phyloP scores from a whole-genome alignment of 2,113 vertebrate genomes.

The Proteles cristata region DNA sequence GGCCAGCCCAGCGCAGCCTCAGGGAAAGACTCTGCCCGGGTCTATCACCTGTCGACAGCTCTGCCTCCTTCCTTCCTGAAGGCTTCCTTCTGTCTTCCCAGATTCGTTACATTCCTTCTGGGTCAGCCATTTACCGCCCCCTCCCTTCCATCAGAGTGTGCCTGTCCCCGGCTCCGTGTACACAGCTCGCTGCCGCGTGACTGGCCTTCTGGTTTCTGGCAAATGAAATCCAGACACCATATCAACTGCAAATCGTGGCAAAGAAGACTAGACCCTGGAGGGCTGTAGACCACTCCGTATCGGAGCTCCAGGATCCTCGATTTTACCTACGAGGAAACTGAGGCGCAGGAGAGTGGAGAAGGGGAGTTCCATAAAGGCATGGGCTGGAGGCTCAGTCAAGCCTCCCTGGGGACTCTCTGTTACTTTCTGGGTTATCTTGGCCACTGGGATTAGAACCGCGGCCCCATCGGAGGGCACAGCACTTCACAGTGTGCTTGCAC shows the following conservation, averaged over 20 bases:
- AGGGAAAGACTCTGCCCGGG: neutral
- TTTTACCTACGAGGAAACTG: neutral
- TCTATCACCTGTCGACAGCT: neutral
- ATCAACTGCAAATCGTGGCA: rapidly evolving
- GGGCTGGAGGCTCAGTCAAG: neutral
- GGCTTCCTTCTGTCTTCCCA: neutral
- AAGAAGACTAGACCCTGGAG: neutral
- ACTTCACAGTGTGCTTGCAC: neutral
- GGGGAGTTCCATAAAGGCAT: neutral
- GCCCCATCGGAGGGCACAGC: too few species aligned
- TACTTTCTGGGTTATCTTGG: neutral
- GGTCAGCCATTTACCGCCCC: neutral
- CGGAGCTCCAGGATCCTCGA: neutral
- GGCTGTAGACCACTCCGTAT: rapidly evolving
- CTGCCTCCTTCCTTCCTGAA: neutral
- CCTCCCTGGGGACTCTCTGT: neutral
- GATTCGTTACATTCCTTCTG: neutral
- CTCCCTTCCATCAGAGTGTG: neutral
- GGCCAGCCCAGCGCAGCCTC: neutral
- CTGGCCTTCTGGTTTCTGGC: neutral
- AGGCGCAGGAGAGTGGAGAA: neutral
- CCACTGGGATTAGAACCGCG: neutral
- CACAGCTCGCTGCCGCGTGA: neutral
- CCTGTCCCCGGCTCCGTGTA: too few species aligned
- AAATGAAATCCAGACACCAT: rapidly evolving